A percentile compares a stretch with the other conserved stretches of the same genome.
These are phyloP conservation scores for Heliconius sara DNA, from an alignment of 2,888 invertebrate species.

Conservation along the genomic window DNA sequence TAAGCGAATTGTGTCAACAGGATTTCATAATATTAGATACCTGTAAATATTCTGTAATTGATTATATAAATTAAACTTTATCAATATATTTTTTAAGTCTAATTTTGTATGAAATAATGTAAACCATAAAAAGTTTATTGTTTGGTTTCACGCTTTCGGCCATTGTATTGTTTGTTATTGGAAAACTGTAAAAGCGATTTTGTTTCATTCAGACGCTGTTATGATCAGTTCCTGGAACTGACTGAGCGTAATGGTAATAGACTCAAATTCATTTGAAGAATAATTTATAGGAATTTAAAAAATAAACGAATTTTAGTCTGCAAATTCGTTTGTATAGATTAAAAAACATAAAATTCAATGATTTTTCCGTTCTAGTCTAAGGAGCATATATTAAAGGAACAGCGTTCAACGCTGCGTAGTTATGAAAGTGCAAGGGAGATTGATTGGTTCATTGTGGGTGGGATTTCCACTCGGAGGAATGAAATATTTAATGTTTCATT, in stretches of 20 bases:
- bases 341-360: no score
- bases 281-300: no score
- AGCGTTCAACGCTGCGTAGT: no score
- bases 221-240: neutral
- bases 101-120: neutral
- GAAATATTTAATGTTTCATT: no score
- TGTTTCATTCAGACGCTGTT: neutral
- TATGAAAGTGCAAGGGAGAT: no score
- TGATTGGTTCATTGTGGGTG: no score
- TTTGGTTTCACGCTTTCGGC: slow-evolving; percentile 7
- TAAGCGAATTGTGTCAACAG: slow-evolving; percentile 8
- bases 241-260: neutral
- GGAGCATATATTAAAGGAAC: no score
- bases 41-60: neutral
- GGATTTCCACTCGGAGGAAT: no score
- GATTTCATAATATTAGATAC: slow-evolving; percentile 1
- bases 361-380: no score
- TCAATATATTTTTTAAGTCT: neutral
- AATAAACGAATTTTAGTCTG: no score
- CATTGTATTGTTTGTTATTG: slow-evolving; percentile 13
- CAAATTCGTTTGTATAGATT: no score
- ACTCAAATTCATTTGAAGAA: no score
- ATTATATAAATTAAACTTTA: neutral
- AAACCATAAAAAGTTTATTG: neutral
- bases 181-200: neutral